These are phyloP conservation scores for Australoheros scitulus DNA, from an alignment of 2,113 vertebrate genomes.

Conservation along the genomic window DNA sequence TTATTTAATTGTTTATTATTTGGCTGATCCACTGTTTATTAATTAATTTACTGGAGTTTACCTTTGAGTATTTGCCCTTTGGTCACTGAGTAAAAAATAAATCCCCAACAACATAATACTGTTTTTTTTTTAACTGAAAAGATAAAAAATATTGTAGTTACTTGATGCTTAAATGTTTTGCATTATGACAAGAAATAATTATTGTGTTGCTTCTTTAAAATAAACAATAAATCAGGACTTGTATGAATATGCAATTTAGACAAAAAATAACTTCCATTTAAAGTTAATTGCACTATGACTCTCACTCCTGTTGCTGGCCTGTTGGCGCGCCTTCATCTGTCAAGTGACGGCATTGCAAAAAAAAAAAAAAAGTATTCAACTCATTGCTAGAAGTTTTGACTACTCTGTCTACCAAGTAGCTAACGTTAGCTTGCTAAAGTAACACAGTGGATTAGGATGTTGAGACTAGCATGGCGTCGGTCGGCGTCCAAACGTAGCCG, in stretches of 20 bases:
- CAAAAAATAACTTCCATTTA: no score
- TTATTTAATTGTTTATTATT: no score
- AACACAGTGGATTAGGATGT: constrained; percentile 68
- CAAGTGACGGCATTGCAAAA: constrained; percentile 16
- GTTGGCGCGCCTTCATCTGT: constrained; percentile 39
- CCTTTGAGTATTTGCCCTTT: no score
- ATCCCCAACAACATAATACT: rapidly evolving
- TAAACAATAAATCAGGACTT: neutral
- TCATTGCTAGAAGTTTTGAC: constrained; percentile 25
- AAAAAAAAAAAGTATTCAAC: neutral
- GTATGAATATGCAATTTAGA: no score
- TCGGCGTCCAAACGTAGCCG: constrained; percentile 38
- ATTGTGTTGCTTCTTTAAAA: neutral
- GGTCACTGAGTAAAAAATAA: no score
- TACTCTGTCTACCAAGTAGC: neutral
- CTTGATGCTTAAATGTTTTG: neutral
- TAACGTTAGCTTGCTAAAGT: neutral
- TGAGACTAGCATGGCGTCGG: constrained; percentile 60
- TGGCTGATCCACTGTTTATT: no score
- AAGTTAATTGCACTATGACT: no score
- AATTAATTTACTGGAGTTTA: no score
- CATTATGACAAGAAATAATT: neutral
- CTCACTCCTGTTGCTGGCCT: no score
- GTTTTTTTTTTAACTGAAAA: neutral
- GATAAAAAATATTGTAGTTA: neutral